Evolutionary conservation across 2,113 vertebrate genomes (phyloP), one percentile per base, ranked within the genome.

Genomic region (Circaetus cinerascens): DNA sequence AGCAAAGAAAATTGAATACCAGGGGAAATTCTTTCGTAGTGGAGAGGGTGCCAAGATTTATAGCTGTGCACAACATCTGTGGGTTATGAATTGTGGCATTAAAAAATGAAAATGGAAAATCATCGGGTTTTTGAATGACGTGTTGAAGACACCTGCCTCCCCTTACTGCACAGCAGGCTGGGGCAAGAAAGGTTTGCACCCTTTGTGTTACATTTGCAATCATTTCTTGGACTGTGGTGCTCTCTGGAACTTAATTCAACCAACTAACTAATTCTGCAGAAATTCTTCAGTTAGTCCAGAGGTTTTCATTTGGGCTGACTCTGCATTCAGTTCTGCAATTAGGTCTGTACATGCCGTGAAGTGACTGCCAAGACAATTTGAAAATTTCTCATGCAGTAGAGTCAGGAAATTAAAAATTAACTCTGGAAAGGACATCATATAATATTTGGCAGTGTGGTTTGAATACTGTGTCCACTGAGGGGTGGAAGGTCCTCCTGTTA

Each of bases 391-490:
- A 25, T 89, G 94, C 96, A 97, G 74, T 59, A 57, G 95, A 97
- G 95, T 97, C 97, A 97, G 98, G 97, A 98, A 98, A 97, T 98
- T 97, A 98, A 98, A 98, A 97, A 97, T 98, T 98, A 98, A 97
- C 95, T 97, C 96, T 97, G 97, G 96, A 98, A 98, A 96, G 95
- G 92, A 94, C 94, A 96, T 95, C 82, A 74, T 94, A 93, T 91
- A 84, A 63, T 94, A 76, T 96, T 97, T 95, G 93, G 91, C 94
- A 96, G 45, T 64, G 84, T 73, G 62, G 89, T 97, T 97, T 93
- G 90, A 96, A 43, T 90, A 63, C 82, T 85, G 26, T 97, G 95
- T 97, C 97, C 90, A 53, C 94, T 79, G 95, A 92, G 83, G 71
- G 36, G 76, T 88, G 62, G 68, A 93, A 98, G 91, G 83, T 88